Percentiles rank a stretch among this genome's conserved stretches.
Evolutionary conservation across 64 coral and sea anemone genomes (phyloP).

Genomic region (Montipora sp.): DNA sequence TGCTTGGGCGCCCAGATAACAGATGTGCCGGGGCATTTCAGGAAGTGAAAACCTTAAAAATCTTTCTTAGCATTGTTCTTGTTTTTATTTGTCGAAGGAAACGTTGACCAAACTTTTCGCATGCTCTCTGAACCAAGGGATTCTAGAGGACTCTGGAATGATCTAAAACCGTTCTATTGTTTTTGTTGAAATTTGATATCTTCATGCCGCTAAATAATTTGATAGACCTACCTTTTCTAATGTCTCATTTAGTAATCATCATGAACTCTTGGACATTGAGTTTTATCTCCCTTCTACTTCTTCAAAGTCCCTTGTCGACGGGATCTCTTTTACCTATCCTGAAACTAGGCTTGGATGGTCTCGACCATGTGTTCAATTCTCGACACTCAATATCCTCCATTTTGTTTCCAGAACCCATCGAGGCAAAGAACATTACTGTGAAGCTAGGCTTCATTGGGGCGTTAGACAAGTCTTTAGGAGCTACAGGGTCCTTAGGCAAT

Average conservation of each 20-base stretch:
- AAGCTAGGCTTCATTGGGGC: constrained; percentile 90
- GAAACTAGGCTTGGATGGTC: background rate
- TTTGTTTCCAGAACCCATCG: constrained; percentile 43
- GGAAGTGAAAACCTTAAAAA: constrained; percentile 34
- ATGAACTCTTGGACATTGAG: constrained; percentile 18
- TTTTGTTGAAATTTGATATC: constrained; percentile 28
- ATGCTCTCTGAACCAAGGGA: background rate
- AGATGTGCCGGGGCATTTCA: background rate
- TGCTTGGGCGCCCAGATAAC: constrained; percentile 14
- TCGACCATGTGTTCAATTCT: background rate
- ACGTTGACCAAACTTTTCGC: background rate
- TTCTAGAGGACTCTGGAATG: constrained; percentile 12
- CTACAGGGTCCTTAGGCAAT: constrained; percentile 73
- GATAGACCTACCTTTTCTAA: background rate
- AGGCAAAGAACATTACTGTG: constrained; percentile 78
- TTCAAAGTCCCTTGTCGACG: background rate
- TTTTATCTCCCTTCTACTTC: background rate
- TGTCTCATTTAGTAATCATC: background rate
- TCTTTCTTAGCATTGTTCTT: background rate
- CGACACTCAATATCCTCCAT: background rate
- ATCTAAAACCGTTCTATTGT: background rate
- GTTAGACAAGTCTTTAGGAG: constrained; percentile 75
- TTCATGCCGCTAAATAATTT: background rate
- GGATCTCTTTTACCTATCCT: background rate
- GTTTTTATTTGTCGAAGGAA: background rate